Evolutionary conservation across 2,888 invertebrate species (phyloP), one percentile per base, ranked within the genome.

Genomic region (Myathropa florea): DNA sequence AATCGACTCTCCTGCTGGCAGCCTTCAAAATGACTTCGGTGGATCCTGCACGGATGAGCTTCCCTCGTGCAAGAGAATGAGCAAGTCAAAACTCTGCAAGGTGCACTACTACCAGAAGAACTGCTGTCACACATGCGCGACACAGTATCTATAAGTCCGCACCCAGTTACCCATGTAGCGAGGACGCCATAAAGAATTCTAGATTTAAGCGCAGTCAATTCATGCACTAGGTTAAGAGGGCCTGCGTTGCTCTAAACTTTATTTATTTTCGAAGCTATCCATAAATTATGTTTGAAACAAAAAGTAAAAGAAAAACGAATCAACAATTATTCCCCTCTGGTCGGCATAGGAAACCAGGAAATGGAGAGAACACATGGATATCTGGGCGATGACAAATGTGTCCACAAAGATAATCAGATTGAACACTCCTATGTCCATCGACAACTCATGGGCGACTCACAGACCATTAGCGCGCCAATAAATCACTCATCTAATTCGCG

Each of bases 11-110:
- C 39, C 78, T 26, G 67, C 67, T 55, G 57, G 12, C 12, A 59
- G 77, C 1, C 21, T 83, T 68, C 88, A 78, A 76, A 89, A 89
- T 82, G 89, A 90, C 75, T 76, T 80, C 9, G 70, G n/a, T 91
- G 94, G 55, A 26, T 70, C 82, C 61, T 91, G 91, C 83, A 93
- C 93, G 46, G 97, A 97, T 92, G 95, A 95, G 91, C 94, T 96
- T 90, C 94, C 94, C 77, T 96, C 96, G 92, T 98, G 97, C 91
- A 94, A 94, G 82, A 93, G 97, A 88, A 97, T 97, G 21, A 96
- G 96, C 60, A 97, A 97, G 91, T 96, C 97, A 57, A 94, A 97
- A 63, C 94, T 97, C 24, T 98, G 98, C 92, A 95, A 95, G 90
- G 96, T 97, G 91, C 95, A 95, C 77, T 97, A 97, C 93, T 98